phyloP scores from a whole-genome alignment of 2,113 vertebrate species.

The Isurus oxyrinchus region DNA sequence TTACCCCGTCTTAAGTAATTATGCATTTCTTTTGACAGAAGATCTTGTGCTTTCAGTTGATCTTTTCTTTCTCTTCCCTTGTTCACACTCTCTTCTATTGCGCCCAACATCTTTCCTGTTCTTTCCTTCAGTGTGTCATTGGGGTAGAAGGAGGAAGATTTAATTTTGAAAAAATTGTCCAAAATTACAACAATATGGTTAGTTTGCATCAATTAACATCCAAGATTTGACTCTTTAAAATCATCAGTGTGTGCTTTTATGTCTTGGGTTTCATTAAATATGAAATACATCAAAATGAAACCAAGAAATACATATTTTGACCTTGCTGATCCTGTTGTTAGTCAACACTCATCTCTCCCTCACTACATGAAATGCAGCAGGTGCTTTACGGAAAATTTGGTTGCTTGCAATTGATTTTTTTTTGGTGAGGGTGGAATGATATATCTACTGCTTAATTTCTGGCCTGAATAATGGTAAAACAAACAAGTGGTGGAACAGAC shows the following conservation, averaged over 20 bases:
- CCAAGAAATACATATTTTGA: background rate
- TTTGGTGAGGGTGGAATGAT: background rate
- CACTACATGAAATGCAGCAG: background rate
- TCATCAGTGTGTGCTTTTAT: slow-evolving; percentile 44
- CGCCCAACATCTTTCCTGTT: background rate
- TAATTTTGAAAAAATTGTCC: background rate
- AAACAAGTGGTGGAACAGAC: background rate
- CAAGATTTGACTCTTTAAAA: background rate
- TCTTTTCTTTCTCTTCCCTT: background rate
- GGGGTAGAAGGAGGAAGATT: background rate
- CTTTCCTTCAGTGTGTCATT: background rate
- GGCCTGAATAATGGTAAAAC: background rate
- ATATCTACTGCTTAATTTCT: background rate
- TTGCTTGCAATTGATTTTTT: background rate
- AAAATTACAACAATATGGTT: background rate
- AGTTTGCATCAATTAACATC: background rate
- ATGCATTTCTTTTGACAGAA: background rate
- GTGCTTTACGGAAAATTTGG: background rate
- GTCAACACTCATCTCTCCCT: background rate
- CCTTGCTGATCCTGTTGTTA: background rate
- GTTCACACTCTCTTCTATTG: background rate
- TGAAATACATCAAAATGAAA: background rate
- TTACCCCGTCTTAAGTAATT: background rate
- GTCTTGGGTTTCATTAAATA: background rate
- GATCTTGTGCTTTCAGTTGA: background rate